Conservation (phyloP, 2,113 vertebrate species). For the Sardina pilchardus region DNA sequence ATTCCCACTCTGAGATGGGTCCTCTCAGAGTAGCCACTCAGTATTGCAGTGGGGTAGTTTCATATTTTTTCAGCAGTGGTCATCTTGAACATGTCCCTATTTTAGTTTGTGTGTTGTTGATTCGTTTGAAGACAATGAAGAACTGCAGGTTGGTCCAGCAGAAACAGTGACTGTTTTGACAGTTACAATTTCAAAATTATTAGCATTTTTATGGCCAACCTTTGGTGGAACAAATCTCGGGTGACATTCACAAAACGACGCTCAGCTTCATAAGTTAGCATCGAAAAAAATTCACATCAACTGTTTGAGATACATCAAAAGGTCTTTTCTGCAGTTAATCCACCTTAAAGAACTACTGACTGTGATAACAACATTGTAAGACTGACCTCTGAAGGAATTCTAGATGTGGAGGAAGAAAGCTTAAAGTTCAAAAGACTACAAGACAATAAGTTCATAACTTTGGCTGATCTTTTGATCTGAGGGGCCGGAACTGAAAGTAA, state of each 20-base stretch:
- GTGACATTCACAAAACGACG: neutral
- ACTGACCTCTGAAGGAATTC: neutral
- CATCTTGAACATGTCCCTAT: no score
- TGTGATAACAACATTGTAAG: neutral
- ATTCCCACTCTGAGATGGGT: no score
- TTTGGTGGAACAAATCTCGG: neutral
- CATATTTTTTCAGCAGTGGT: no score
- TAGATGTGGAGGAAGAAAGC: neutral
- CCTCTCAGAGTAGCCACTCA: no score
- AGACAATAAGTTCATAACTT: neutral
- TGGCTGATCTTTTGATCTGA: neutral
- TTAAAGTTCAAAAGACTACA: neutral
- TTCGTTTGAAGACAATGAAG: no score
- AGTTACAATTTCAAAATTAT: no score
- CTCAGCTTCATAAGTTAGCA: no score
- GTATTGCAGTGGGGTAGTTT: no score
- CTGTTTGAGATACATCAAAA: neutral
- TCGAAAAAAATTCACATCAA: no score
- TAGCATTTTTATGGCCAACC: neutral
- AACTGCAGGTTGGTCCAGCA: no score
- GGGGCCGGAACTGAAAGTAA: neutral
- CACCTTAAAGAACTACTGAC: neutral
- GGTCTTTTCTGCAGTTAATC: neutral
- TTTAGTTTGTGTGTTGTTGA: no score
- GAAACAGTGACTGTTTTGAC: no score